Evolutionary conservation across 2,797 vertebrate species (phyloP), one percentile per base, ranked within the genome.

Genomic region (Iguana delicatissima): DNA sequence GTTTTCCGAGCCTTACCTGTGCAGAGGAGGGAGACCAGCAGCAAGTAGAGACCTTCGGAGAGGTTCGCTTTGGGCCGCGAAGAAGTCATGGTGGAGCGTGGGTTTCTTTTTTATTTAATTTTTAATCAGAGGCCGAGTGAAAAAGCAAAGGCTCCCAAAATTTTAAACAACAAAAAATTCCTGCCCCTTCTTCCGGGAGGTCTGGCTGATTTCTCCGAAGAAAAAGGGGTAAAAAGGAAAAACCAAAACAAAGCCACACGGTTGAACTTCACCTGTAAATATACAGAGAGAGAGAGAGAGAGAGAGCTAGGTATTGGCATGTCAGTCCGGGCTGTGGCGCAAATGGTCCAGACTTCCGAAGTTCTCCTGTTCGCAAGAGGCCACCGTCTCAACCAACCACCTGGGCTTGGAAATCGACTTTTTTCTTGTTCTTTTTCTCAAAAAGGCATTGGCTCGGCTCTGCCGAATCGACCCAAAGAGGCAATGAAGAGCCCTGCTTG

Each of bases 1-100:
- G 18, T 35, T 82, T 35, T 59, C 16, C 18, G 59, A 62, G 59
- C 59, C 80, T 84, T 74, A 90, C 89, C 85, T 82, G 72, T 32
- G 72, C 80, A 20, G 20, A 82, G 46, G 1, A 69, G 42, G 6
- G 14, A 6, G 6, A n/a, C 9, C 35, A 89, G 69, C 22, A 83
- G 59, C 72, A 67, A 35, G 42, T 9, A 29, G 16, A 29, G 38
- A 38, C 64, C 57, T 7, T 18, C 13, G 26, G 2, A 8, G 38
- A 29, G 55, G 16, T 12, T 1, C 0, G 55, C 35, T 46, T 79
- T 79, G 4, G 20, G 9, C 79, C 67, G 46, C 3, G 85, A 14
- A 22, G 84, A 12, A 35, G 3, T 13, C 89, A 86, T 90, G 67
- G 8, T 55, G 84, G 67, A 5, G 24, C 5, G 42, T 22, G 57